These are phyloP conservation scores for Odontophorus gujanensis DNA, from an alignment of 2,113 vertebrate species.

Conservation along the genomic window DNA sequence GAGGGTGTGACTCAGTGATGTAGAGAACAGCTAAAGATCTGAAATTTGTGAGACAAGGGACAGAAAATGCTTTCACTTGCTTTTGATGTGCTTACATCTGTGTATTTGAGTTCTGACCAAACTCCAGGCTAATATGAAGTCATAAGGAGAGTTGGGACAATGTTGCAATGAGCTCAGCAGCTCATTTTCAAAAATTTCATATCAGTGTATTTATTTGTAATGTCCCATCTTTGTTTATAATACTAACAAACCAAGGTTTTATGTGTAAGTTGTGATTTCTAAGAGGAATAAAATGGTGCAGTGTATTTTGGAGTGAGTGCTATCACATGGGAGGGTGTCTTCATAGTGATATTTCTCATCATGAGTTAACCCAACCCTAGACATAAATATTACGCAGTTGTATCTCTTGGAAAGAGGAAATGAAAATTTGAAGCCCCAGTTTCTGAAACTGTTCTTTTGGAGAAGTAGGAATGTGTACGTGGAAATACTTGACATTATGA, in stretches of 20 bases:
- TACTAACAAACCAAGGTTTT: background rate
- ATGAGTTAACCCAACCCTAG: background rate
- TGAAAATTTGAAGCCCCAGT: background rate
- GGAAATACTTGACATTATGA: background rate
- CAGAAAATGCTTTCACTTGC: background rate
- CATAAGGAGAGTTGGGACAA: background rate
- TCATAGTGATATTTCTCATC: background rate
- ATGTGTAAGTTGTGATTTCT: background rate
- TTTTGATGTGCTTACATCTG: background rate
- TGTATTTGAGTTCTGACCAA: background rate
- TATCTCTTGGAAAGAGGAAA: background rate
- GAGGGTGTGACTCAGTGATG: background rate
- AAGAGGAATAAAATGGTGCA: background rate
- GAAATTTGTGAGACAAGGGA: constrained; percentile 1
- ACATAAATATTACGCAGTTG: background rate
- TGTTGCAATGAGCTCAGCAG: background rate
- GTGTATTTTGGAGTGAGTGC: background rate
- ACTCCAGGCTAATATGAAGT: background rate
- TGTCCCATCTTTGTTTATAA: background rate
- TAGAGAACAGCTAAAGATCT: background rate
- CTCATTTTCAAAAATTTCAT: background rate
- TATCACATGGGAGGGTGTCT: background rate
- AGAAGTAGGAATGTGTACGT: background rate
- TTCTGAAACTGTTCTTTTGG: background rate
- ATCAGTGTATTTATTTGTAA: background rate